Base-by-base conservation (phyloP, 2,113 vertebrate species). In the Fulmarus glacialis region DNA sequence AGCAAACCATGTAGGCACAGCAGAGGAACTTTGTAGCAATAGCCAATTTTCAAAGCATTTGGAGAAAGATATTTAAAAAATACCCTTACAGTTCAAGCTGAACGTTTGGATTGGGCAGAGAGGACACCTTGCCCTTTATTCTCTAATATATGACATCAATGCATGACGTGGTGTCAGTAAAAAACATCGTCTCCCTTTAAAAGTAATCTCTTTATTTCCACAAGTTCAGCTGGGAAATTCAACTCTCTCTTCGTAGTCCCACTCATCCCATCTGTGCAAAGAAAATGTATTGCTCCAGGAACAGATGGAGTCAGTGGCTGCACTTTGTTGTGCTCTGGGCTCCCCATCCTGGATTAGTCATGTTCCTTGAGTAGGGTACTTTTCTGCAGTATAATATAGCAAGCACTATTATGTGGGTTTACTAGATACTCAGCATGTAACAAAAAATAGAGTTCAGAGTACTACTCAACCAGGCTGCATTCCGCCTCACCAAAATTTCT, bases 181-280 rank as follows among this genome's bases (percentile, higher is more conserved):
- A 91, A 95, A 87, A 16, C 30, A 52, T 81, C 34, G 20, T 91
- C 15, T 82, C 78, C 14, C 71, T 93, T 84, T 93, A 16, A 89
- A 78, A 93, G 16, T 22, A 66, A 62, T 50, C 15, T 68, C 43
- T 78, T 18, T 77, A 27, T 85, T 91, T 82, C 60, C 27, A 29
- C 32, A 47, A 91, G 64, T 95, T 93, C 73, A 87, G 40, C 50
- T 91, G 64, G 36, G n/a, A 84, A 94, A 84, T 87, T 93, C 47
- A 59, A 1, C n/a, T 84, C 56, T 55, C 11, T 85, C 48, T 42
- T 36, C 43, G 59, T 56, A 88, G 63, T 86, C 89, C 89, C 53
- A 93, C 91, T 83, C 73, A 52, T 73, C 55, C 89, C 83, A 92
- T 97, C 89, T 96, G 86, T 89, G 68, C 77, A 32, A 70, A 58